Evolutionary conservation across 2,888 invertebrate genomes (phyloP).

Genomic region (Dicyrtoma fusca): DNA sequence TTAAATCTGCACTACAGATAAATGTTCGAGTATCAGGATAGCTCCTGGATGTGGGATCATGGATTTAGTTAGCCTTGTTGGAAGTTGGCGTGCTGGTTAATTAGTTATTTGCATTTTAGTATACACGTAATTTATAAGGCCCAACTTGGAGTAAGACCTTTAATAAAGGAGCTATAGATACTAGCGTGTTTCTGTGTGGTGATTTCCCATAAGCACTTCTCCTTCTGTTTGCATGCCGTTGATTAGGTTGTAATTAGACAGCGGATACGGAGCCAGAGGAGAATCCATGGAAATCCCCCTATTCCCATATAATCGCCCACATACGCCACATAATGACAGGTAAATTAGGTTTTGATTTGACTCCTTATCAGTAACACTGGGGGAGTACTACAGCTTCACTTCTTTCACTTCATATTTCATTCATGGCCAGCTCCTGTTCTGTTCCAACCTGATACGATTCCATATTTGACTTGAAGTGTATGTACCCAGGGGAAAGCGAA

Average conservation of each 20-base stretch:
- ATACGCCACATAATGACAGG: constrained; percentile 32
- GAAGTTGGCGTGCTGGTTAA: no score
- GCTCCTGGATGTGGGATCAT: no score
- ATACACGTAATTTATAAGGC: no score
- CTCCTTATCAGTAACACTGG: constrained; percentile 13
- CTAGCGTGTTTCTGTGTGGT: no score
- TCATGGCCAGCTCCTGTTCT: constrained; percentile 37
- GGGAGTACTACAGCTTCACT: constrained; percentile 5
- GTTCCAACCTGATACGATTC: constrained; percentile 33
- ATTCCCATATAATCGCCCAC: background rate
- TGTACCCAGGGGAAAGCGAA: constrained; percentile 6
- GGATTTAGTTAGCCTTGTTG: no score
- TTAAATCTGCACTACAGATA: no score
- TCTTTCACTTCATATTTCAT: constrained; percentile 34
- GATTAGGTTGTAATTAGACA: constrained; percentile 9
- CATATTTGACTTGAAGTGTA: no score
- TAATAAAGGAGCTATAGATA: no score
- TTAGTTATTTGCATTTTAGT: no score
- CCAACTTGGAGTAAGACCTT: no score
- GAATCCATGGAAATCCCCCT: background rate
- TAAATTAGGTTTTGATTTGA: constrained; percentile 36
- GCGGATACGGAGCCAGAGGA: background rate
- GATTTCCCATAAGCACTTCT: no score
- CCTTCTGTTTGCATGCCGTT: background rate
- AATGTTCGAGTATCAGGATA: no score